Base-by-base conservation (phyloP, 64 coral and sea anemone species). In the Stylophora pistillata region DNA sequence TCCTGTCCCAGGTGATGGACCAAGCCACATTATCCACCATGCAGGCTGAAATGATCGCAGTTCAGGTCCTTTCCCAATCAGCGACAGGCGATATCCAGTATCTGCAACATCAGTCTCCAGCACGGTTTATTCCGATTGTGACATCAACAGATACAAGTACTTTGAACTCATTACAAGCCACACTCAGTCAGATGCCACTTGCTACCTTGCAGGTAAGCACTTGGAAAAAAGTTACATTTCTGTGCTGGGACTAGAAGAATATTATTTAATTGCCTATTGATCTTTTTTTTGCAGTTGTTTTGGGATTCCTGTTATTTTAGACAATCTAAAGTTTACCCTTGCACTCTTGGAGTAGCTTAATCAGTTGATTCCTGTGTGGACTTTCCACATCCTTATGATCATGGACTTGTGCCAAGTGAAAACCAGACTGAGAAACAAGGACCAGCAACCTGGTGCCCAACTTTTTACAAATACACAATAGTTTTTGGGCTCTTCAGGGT, bases 21-120 rank as follows among this genome's bases (percentile, higher is more conserved):
- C 97, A 99, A 71, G 97, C 93, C 23, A 92, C 97, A 25, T 69
- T 99, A 18, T 95, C 93, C 15, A 99, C 97, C 14, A 99, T 99
- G 88, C 97, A 99, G 82, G 97, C 97, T 41, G 97, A 99, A 65
- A 99, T 99, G 97, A 99, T 99, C 58, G 97, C 97, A 69, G 97
- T 99, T 3, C 97, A 99, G 30, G 97, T 99, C 29, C 87, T 99
- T 14, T 99, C 97, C 17, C 97, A 99, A 73, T 95, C 97, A 55
- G 95, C 95, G 16, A 94, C 92, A 85, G 97, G 97, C 3, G 93
- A 99, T 27, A 95, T 99, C 52, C 97, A 99, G 84, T 95, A 93
- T 33, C 88, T 99, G 13, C 97, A 99, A 21, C 93, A 99, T 25
- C 93, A 99, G 75, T 86, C 91, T 37, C 87, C 90, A 62, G 69